Percentiles rank a stretch among this genome's conserved stretches.
Evolutionary conservation across 2,888 invertebrate genomes (phyloP).

Genomic region (Serripes groenlandicus): DNA sequence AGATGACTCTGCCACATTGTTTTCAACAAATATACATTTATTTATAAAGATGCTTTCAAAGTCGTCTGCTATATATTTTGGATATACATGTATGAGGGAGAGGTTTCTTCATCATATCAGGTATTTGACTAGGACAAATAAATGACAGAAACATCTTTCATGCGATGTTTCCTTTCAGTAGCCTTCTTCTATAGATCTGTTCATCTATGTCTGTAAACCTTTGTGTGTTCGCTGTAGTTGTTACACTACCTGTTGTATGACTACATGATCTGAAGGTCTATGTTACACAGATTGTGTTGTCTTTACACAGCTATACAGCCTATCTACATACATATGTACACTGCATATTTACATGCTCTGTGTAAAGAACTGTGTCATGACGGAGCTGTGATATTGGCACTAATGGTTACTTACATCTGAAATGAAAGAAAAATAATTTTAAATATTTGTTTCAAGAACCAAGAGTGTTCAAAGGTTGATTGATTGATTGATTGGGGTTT

Average conservation of each 20-base stretch:
- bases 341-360: conserved; percentile 53
- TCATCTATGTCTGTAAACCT: neutral
- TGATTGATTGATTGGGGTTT: neutral
- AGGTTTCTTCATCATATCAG: no score
- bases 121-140: no score
- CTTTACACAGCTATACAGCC: neutral
- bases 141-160: no score
- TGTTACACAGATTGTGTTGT: neutral
- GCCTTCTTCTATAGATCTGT: no score
- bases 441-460: neutral
- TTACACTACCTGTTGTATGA: neutral
- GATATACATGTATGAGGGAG: no score
- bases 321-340: conserved; percentile 56
- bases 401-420: conserved; percentile 64
- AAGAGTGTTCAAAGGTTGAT: neutral
- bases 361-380: conserved; percentile 23
- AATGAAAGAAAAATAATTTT: conserved; percentile 26
- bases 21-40: no score
- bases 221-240: neutral
- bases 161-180: no score
- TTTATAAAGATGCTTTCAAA: no score
- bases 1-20: no score
- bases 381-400: conserved; percentile 62
- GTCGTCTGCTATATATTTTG: no score
- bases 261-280: neutral